Evolutionary conservation across 2,797 vertebrate species (phyloP).

Genomic region (Rallus crepitans): DNA sequence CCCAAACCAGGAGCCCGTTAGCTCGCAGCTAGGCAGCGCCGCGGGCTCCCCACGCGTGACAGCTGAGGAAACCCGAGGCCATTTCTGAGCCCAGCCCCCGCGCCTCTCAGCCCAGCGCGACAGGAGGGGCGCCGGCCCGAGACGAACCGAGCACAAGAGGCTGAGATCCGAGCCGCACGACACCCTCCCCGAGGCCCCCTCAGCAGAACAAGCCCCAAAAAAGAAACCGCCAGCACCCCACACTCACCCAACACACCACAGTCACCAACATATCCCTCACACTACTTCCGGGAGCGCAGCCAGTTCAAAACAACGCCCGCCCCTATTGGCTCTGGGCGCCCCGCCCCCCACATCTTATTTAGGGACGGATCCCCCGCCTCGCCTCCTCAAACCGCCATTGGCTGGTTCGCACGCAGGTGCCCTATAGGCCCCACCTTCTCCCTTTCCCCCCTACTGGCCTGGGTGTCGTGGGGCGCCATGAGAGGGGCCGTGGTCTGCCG

Average conservation of each 20-base stretch:
- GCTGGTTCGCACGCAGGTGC: neutral
- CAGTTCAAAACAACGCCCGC: neutral
- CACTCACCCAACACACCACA: neutral
- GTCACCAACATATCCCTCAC: rapidly evolving
- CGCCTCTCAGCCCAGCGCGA: neutral
- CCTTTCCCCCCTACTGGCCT: rapidly evolving
- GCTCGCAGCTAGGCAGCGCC: neutral
- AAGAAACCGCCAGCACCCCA: rapidly evolving
- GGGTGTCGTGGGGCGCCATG: too few relatives aligned
- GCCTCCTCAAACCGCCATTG: neutral
- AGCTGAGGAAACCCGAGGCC: rapidly evolving
- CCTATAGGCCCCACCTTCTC: rapidly evolving
- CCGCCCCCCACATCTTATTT: neutral
- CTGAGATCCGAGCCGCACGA: rapidly evolving
- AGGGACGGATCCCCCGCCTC: neutral
- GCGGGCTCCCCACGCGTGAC: neutral
- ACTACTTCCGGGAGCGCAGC: neutral
- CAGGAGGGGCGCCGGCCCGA: neutral
- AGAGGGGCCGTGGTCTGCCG: too few relatives aligned
- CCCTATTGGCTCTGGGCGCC: neutral
- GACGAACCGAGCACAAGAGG: too few relatives aligned
- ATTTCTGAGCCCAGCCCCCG: rapidly evolving
- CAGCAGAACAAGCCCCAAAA: rapidly evolving
- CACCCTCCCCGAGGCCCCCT: neutral
- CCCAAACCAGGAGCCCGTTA: rapidly evolving